Evolutionary conservation across 2,888 invertebrate species (phyloP).

Genomic region (Sphinx pinastri): DNA sequence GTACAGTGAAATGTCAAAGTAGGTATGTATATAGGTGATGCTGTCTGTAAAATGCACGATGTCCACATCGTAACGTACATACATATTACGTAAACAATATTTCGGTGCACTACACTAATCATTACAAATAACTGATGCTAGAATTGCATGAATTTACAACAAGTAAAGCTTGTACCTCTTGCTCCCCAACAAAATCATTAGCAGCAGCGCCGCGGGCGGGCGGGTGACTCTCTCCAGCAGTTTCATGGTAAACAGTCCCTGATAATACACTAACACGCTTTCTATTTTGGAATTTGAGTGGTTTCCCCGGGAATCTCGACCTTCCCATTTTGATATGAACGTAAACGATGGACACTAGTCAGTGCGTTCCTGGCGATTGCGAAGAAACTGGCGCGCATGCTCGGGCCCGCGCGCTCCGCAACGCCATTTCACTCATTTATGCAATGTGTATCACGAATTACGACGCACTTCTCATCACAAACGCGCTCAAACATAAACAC

Average conservation of each 20-base stretch:
- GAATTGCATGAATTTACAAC: slow-evolving; percentile 34
- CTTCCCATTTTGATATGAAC: slow-evolving; percentile 88
- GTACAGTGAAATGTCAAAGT: slow-evolving; percentile 70
- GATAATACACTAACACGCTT: slow-evolving; percentile 92
- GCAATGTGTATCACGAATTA: slow-evolving; percentile 81
- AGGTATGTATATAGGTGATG: slow-evolving; percentile 50
- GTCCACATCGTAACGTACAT: slow-evolving; percentile 59
- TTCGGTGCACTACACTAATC: slow-evolving; percentile 40
- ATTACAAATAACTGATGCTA: neutral
- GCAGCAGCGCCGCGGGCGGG: slow-evolving; percentile 73
- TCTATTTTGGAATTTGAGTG: slow-evolving; percentile 93
- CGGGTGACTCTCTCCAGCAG: slow-evolving; percentile 74
- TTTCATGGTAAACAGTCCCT: slow-evolving; percentile 82
- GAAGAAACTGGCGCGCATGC: slow-evolving; percentile 83
- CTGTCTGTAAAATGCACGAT: slow-evolving; percentile 45
- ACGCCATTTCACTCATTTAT: slow-evolving; percentile 83
- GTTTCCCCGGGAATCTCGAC: slow-evolving; percentile 94
- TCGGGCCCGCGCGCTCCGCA: slow-evolving; percentile 82
- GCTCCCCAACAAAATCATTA: slow-evolving; percentile 79
- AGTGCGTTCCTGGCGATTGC: slow-evolving; percentile 80
- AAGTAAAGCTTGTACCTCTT: slow-evolving; percentile 73
- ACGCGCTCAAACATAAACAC: slow-evolving; percentile 71
- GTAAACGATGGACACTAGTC: slow-evolving; percentile 80
- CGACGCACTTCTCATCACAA: slow-evolving; percentile 79
- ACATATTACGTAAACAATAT: slow-evolving; percentile 80